Conservation (phyloP, 2,113 vertebrate genomes). For the Neogobius melanostomus region DNA sequence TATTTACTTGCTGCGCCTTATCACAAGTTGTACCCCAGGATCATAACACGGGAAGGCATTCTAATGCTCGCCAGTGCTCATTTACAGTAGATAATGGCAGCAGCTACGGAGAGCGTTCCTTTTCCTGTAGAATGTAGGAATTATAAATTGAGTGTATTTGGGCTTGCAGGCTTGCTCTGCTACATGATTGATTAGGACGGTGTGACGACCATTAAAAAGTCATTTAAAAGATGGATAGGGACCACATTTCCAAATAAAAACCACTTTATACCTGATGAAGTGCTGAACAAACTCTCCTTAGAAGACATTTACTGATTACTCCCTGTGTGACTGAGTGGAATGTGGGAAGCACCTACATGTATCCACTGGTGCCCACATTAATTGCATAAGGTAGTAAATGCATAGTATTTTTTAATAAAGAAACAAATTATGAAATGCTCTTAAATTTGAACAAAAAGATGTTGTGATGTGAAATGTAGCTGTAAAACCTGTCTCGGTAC, state of each 20-base stretch:
- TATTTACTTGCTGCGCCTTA: constrained; percentile 3
- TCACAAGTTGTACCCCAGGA: constrained; percentile 4
- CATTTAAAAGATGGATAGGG: constrained; percentile 83
- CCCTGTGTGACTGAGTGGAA: constrained; percentile 57
- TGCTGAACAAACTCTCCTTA: constrained; percentile 79
- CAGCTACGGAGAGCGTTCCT: constrained; percentile 31
- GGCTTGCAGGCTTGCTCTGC: constrained; percentile 61
- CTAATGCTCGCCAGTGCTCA: constrained; percentile 25
- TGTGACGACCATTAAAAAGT: constrained; percentile 83
- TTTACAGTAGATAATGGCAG: constrained; percentile 28
- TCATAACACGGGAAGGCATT: constrained; percentile 20
- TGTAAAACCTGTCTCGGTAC: constrained; percentile 11
- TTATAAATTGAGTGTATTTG: constrained; percentile 72
- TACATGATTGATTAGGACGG: constrained; percentile 79
- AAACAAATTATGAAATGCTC: constrained; percentile 1
- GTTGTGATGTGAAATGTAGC: background rate
- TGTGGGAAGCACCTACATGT: constrained; percentile 39
- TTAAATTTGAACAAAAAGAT: constrained; percentile 8
- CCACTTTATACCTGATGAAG: constrained; percentile 80
- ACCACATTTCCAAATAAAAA: constrained; percentile 80
- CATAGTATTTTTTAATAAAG: constrained; percentile 7
- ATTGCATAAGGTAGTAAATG: constrained; percentile 20
- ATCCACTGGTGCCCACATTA: constrained; percentile 34
- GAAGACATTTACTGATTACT: constrained; percentile 76
- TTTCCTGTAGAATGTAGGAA: constrained; percentile 58